Base-by-base conservation (phyloP, 30 jellyfish, hydroid and myxozoan genomes). In the Clytia hemisphaerica region DNA sequence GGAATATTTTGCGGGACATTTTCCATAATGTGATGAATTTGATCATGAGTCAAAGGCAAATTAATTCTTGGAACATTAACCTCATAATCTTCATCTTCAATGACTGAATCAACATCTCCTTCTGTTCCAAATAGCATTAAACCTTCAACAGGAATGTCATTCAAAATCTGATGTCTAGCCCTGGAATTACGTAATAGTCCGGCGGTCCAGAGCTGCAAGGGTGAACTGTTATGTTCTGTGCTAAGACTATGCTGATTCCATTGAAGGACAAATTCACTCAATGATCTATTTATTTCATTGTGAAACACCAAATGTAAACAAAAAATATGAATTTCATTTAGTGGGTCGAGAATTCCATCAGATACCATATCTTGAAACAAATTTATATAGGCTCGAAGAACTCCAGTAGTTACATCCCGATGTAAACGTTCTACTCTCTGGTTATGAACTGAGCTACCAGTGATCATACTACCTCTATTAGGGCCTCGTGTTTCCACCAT, bases 381-480 rank as follows among this genome's bases (percentile, higher is more conserved):
- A 42, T 26, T 46, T 26, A 46, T 26, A 24, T 55, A 55, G 45
- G 4, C 12, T 16, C 70, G 32, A 19, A 55, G 32, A 26, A 55
- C 70, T 46, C 70, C 70, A 55, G 70, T 46, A 55, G 28, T 26
- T 46, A 55, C 70, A 26, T 55, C 70, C 32, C 32, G 28, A 24
- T 55, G 70, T 42, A 55, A 26, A 9, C 70, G 28, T 55, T 55
- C 45, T 26, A 55, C 49, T 6, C 70, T 7, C 19, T n/a, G 4
- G 70, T 55, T 55, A 24, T 24, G 70, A 4, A 55, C 70, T 4
- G 49, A 6, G 18, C 70, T 55, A 26, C 70, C 70, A 42, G 49
- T 55, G 3, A 55, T 55, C 12, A 55, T 55, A 55, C 70, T 55
- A 24, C 70, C 70, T 26, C 49, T 42, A 55, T 55, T 46, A 6